Evolutionary conservation across 2,113 vertebrate genomes (phyloP), one percentile per base, ranked within the genome.

Genomic region (Corythaixoides concolor): DNA sequence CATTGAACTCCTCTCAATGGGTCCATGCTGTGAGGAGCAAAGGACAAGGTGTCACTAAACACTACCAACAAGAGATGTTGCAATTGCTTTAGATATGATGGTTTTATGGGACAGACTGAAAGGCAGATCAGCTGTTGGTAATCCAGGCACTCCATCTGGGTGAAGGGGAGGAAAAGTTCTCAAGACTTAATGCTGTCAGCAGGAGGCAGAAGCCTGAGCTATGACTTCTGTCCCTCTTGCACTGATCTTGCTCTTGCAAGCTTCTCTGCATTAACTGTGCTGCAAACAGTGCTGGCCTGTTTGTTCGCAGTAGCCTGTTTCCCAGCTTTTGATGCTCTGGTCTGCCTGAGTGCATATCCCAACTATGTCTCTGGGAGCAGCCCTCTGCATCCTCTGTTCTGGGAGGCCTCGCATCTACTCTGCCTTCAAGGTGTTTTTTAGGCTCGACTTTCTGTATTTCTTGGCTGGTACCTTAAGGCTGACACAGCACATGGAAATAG

Each of bases 321-420:
- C 41, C 41, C 62, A 43, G 64, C 28, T 85, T 67, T 55, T 14
- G 55, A 8, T 16, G 52, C 32, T 85, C 15, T 27, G 12, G 2
- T 22, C 28, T 26, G 9, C 43, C 47, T 24, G 19, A 75, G 14
- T 0, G 0, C 1, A 0, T 60, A 17, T 43, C 50, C 50, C 67
- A 76, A 6, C 49, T 32, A 6, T 1, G 2, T 4, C 35, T 28
- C 41, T n/a, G 27, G 28, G 21, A 52, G 19, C 79, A 52, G 30
- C 30, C 45, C 33, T 70, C 52, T 89, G 52, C 27, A 23, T n/a
- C 37, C 1, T 30, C 49, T 35, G 20, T 41, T 69, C 35, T 88
- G 75, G 35, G 41, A n/a, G 11, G 10, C 19, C 21, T 58, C 33
- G 9, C 19, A 16, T 26, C 33, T 39, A 2, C 30, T 49, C 32